Evolutionary conservation across 2,888 invertebrate species (phyloP), one percentile per base, ranked within the genome.

Genomic region (Leptinotarsa peninsularis): DNA sequence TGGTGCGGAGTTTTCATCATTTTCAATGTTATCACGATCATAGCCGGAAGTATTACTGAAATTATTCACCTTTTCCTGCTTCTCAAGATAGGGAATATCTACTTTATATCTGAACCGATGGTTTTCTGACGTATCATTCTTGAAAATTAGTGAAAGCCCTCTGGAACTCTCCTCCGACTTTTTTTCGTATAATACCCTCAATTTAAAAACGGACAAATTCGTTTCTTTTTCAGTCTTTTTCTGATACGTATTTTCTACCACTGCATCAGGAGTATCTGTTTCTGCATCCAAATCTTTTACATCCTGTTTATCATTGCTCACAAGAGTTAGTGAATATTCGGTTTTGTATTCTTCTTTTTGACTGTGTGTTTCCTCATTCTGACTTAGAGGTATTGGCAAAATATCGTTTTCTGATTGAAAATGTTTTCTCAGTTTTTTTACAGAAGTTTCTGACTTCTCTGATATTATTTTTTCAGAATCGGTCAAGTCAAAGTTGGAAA

Each of bases 381-480:
- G 60, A 4, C 17, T 15, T 15, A 21, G 13, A 14, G 4, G 3
- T 10, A 33, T 27, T 33, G 23, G 5, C 4, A 17, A 5, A 13
- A 23, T 14, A 4, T 27, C 14, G 2, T n/a, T 63, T 7, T 17
- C 15, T 43, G 63, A 63, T 71, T 73, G 71, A 58, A 73, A 76
- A 18, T 43, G 67, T 66, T 74, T 70, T 54, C 73, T 78, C 17
- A 78, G 58, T 54, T 71, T 71, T 52, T 63, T 76, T 3, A 77
- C 76, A 18, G 78, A 74, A 27, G 75, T 49, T 15, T 52, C 33
- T 43, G 18, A 27, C 2, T 33, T 15, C 33, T 70, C n/a, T 10
- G 43, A 63, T 13, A 13, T 43, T 3, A 43, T 43, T 10, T 43
- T 43, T 10, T 10, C 10, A 43, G 10, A 43, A 43, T 43, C 43